These are phyloP conservation scores for Pristionchus pacificus DNA, from an alignment of 1,140 invertebrate genomes.

Conservation along the genomic window DNA sequence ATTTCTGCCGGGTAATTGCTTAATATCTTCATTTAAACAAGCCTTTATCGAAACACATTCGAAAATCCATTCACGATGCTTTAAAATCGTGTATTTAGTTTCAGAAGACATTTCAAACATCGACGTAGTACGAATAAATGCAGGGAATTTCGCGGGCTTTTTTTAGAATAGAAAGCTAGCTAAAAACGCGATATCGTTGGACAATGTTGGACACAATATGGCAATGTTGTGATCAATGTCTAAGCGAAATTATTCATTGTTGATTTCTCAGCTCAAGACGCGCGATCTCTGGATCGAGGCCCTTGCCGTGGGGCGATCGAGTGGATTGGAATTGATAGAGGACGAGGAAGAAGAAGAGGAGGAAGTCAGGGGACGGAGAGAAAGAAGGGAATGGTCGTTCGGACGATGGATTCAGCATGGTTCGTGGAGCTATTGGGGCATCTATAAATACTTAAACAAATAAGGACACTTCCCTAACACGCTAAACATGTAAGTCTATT, in stretches of 20 bases:
- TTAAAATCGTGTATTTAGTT: too few relatives aligned
- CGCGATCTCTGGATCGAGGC: background rate
- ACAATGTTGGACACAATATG: background rate
- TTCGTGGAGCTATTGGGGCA: too few relatives aligned
- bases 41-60: background rate
- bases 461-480: too few relatives aligned
- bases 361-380: background rate
- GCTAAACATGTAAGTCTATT: too few relatives aligned
- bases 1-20: background rate
- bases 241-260: background rate
- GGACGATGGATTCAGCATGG: background rate
- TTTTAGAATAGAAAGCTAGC: too few relatives aligned
- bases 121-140: background rate
- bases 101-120: too few relatives aligned
- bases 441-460: too few relatives aligned
- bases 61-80: too few relatives aligned
- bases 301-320: background rate
- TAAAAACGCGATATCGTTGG: too few relatives aligned
- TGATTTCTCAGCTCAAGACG: background rate
- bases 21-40: background rate
- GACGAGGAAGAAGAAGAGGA: background rate
- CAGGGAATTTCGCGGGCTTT: background rate
- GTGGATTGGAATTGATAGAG: background rate
- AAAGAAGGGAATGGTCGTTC: background rate
- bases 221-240: background rate